A percentile compares a stretch with the other conserved stretches of the same genome.
Evolutionary conservation across 1,140 invertebrate genomes (phyloP).

Genomic region (Panonychus citri): DNA sequence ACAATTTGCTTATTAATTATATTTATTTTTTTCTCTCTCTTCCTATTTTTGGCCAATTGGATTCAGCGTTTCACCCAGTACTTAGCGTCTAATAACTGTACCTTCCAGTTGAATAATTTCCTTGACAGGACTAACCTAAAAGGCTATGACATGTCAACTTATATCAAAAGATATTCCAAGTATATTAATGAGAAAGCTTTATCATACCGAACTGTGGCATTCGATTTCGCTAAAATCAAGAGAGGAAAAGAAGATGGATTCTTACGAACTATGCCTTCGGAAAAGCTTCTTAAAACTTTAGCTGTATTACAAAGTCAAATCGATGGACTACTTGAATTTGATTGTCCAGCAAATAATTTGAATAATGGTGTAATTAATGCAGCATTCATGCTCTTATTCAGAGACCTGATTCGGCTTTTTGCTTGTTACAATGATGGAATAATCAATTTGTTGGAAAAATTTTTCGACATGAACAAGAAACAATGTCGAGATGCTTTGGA

Average conservation of each 20-base stretch:
- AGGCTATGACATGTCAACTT: constrained; percentile 99
- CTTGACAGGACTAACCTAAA: constrained; percentile 66
- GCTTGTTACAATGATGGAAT: constrained; percentile 99
- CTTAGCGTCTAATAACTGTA: constrained; percentile 94
- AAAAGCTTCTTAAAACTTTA: constrained; percentile 88
- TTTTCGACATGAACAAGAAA: constrained; percentile 99
- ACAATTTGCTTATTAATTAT: not conserved
- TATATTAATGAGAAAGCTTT: constrained; percentile 97
- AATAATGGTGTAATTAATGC: constrained; percentile 96
- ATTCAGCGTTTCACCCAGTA: constrained; percentile 98
- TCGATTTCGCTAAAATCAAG: constrained; percentile 99
- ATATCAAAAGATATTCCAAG: constrained; percentile 90
- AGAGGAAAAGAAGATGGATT: constrained; percentile 92
- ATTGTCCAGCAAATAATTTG: constrained; percentile 85
- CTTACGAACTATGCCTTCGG: constrained; percentile 83
- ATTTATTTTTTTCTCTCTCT: not conserved
- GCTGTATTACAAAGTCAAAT: constrained; percentile 84
- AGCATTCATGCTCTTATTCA: constrained; percentile 91
- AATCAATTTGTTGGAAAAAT: constrained; percentile 83
- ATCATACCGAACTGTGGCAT: constrained; percentile 90
- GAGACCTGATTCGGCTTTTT: constrained; percentile 94
- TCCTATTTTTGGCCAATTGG: constrained; percentile 24
- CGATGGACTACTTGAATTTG: constrained; percentile 87
- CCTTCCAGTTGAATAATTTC: constrained; percentile 91
- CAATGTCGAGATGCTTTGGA: constrained; percentile 84